A percentile compares a stretch with the other conserved stretches of the same genome.
phyloP scores from a whole-genome alignment of 30 jellyfish, hydroid and myxozoan species.

The Sanderia malayensis region DNA sequence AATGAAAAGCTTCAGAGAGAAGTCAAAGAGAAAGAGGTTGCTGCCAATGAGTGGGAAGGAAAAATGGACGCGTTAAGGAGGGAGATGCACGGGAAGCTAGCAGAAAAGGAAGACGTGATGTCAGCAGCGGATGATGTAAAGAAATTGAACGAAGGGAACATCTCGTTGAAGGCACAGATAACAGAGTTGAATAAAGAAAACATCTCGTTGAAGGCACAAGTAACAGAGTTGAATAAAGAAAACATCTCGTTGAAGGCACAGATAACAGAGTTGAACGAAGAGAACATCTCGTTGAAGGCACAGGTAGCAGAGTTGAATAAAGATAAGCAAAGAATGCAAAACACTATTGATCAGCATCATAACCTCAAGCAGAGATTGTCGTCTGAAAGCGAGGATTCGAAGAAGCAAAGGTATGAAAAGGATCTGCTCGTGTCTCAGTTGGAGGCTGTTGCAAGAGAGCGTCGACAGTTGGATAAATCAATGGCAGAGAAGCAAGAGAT shows the following conservation, averaged over 20 bases:
- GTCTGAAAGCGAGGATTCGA: conserved; percentile 25
- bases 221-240: conserved; percentile 14
- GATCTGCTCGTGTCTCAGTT: conserved; percentile 43
- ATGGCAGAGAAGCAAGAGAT: conserved; percentile 48
- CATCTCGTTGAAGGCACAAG: conserved; percentile 30
- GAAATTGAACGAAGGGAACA: conserved; percentile 22
- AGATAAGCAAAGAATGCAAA: conserved; percentile 24
- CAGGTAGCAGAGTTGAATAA: conserved; percentile 7
- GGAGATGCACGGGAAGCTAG: background rate
- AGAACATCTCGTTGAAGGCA: conserved; percentile 30
- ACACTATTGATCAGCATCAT: conserved; percentile 11
- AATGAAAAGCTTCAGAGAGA: conserved; percentile 2
- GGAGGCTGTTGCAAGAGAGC: conserved; percentile 62
- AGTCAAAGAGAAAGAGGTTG: too few relatives aligned
- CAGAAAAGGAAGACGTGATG: conserved; percentile 15
- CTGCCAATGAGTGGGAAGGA: too few relatives aligned
- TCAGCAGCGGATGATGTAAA: conserved; percentile 34
- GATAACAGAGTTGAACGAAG: conserved; percentile 8
- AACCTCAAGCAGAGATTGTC: conserved; percentile 14
- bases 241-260: conserved; percentile 30
- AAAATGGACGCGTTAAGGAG: background rate
- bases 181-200: conserved; percentile 16
- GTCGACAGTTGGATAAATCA: conserved; percentile 48
- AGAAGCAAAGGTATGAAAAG: conserved; percentile 36
- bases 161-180: conserved; percentile 28